Evolutionary conservation across 2,113 vertebrate species (phyloP), one percentile per base, ranked within the genome.

Genomic region (Emydocephalus ijimae): DNA sequence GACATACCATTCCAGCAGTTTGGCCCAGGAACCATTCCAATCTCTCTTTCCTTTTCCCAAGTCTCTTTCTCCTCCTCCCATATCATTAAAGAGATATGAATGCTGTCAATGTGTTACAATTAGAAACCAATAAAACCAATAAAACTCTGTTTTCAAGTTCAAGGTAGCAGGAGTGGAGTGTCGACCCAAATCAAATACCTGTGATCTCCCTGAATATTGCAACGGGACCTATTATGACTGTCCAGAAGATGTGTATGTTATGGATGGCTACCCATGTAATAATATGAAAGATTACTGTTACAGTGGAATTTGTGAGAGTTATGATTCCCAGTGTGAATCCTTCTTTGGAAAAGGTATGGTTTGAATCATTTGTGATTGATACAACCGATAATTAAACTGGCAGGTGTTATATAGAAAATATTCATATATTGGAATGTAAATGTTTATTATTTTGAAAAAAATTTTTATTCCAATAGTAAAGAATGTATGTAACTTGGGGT

Each of bases 191-290:
- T 91, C 48, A 45, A 95, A 98, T 92, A 21, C 81, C 20, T 99
- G 99, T 93, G 99, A 99, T 90, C 98, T 99, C 1, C 98, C 98
- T 0, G 99, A 99, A 74, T 99, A 96, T 97, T 99, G 98, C 92
- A 91, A 95, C 8, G 99, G 98, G 0, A 92, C 54, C 0, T 93
- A 90, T 1, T 87, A 91, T n/a, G 97, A 96, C 94, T 99, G 99
- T 39, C 98, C 98, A 0, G 81, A 93, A 0, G 98, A 99, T 23
- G 97, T 95, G 48, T 98, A 98, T 34, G 0, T 98, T n/a, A 98
- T 98, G 97, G 97, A 99, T 20, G 98, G 99, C 0, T 55, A 97
- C n/a, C 87, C 97, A 0, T 99, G 98, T 87, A 74, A 96, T 87
- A 96, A 94, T 93, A 90, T 48, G 89, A 85, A 96, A 0, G 97